These are phyloP conservation scores for Enteromius thamalakanensis DNA, from an alignment of 2,797 vertebrate genomes.

Conservation along the genomic window DNA sequence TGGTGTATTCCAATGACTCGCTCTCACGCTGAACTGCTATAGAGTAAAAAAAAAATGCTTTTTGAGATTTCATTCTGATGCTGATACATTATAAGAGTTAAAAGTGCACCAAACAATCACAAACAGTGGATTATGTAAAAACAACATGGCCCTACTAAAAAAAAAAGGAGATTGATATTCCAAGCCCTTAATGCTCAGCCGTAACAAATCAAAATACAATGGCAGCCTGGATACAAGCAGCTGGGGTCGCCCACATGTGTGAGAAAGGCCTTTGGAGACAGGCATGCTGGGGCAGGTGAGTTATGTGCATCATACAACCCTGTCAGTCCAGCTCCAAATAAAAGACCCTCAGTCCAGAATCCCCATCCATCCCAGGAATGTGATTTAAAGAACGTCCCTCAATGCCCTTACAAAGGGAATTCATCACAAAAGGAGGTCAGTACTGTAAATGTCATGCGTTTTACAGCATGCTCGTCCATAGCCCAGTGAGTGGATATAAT, in stretches of 20 bases:
- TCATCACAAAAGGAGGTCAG: constrained; percentile 42
- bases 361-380: background rate
- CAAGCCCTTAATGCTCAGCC: background rate
- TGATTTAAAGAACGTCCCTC: constrained; percentile 44
- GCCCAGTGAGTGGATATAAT: constrained; percentile 28
- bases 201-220: constrained; percentile 7
- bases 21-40: background rate
- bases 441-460: constrained; percentile 47
- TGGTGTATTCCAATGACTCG: background rate
- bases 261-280: constrained; percentile 8
- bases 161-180: background rate
- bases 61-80: background rate
- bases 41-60: background rate
- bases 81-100: background rate
- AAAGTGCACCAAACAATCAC: background rate
- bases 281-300: constrained; percentile 24
- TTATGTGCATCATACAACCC: constrained; percentile 19
- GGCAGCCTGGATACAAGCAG: background rate
- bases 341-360: constrained; percentile 4
- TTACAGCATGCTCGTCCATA: constrained; percentile 42
- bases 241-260: background rate
- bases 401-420: constrained; percentile 36
- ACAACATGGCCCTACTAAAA: background rate
- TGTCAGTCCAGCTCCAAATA: constrained; percentile 8
- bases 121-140: background rate